Base-by-base conservation (phyloP, 1,140 invertebrate genomes). In the Radopholus similis region DNA sequence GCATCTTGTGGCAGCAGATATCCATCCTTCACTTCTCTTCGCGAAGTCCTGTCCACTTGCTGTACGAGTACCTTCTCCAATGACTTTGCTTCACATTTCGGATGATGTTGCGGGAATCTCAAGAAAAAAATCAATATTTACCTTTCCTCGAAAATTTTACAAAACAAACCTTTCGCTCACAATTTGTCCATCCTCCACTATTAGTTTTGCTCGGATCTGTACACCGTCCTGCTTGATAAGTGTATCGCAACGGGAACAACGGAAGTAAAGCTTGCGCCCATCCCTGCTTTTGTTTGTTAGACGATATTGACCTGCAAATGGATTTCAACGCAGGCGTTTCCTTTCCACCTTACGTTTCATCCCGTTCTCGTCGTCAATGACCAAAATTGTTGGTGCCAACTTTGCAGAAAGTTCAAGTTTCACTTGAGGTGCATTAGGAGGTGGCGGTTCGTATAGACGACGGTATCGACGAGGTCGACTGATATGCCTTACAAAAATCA, bases 1-100 rank as follows among this genome's bases (percentile, higher is more conserved):
- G 73, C 73, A 9, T 75, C 73, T 44, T 70, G 62, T 13, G 73
- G 73, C 34, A 59, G 34, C 32, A 75, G 53, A 23, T 32, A 38
- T 1, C 76, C 76, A 32, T 75, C 75, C 53, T 77, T 75, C 15
- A 75, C 73, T 32, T 78, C 71, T 21, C 71, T 47, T 30, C 73
- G 8, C 0, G 73, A 75, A 5, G 66, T 62, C 21, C 73, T 49
- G 47, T 75, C 73, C 44, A 75, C 59, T 56, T 75, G 74, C 57
- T 75, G 73, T 4, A 75, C 64, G 11, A 77, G 44, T 18, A 77
- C 54, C 30, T 75, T 51, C 57, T 75, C 73, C n/a, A 49, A 9
- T 9, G 51, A 56, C 28, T 73, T 73, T 0, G 73, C 32, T 30
- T 51, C 49, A 56, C 73, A 75, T 28, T 78, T 54, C 3, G 76